phyloP scores from a whole-genome alignment of 1,140 invertebrate species.

The Plutomurus gul region DNA sequence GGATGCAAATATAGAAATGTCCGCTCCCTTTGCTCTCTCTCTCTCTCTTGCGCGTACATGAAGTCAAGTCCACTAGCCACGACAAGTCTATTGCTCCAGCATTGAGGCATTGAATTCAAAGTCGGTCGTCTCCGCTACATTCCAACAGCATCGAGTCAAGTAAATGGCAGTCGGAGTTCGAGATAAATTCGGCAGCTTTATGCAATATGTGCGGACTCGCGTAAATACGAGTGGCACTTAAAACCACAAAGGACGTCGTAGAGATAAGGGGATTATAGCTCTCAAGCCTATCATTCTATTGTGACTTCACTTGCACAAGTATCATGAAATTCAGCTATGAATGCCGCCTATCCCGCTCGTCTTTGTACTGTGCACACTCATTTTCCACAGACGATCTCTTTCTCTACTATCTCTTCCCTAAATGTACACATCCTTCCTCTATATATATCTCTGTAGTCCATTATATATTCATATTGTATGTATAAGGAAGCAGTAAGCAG shows the following conservation, averaged over 20 bases:
- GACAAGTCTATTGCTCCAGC: no score
- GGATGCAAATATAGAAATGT: no score
- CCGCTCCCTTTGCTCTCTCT: no score
- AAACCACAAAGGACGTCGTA: background rate
- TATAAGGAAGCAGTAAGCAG: no score
- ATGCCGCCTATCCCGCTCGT: background rate
- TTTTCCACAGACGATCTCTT: no score
- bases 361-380: no score
- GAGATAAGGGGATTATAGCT: constrained; percentile 34
- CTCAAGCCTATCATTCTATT: constrained; percentile 29
- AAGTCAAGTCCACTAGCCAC: background rate
- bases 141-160: background rate
- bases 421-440: no score
- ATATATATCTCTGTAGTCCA: no score
- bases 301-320: background rate
- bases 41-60: no score
- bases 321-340: background rate
- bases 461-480: no score
- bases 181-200: constrained; percentile 24
- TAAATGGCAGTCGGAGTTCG: background rate
- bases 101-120: background rate
- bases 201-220: constrained; percentile 19
- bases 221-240: constrained; percentile 30
- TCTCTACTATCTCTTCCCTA: no score
- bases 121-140: background rate